These are phyloP conservation scores for Rhabdophis nuchalis DNA, from an alignment of 2,797 vertebrate species.

Conservation along the genomic window DNA sequence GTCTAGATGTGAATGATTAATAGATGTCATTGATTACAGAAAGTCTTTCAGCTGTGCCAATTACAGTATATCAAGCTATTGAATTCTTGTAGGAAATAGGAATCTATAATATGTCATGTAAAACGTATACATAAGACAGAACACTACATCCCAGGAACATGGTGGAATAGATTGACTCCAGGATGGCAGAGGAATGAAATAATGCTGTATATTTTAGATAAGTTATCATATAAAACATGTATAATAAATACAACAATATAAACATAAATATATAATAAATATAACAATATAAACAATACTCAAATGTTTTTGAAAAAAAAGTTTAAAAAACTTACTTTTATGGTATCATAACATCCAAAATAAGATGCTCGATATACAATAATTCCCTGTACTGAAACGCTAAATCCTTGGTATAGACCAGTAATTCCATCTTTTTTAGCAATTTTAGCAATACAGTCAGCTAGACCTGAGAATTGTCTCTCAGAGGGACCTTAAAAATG, in stretches of 20 bases:
- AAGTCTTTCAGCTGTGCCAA: neutral
- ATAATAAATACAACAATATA: no score
- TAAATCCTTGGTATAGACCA: slow-evolving; percentile 57
- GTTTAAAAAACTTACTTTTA: slow-evolving; percentile 54
- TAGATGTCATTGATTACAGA: neutral
- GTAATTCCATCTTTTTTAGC: slow-evolving; percentile 47
- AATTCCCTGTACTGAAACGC: slow-evolving; percentile 61
- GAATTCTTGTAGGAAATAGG: neutral
- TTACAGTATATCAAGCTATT: neutral
- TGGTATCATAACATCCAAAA: slow-evolving; percentile 61
- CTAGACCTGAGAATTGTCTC: slow-evolving; percentile 56
- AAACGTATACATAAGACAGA: neutral
- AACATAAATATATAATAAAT: no score
- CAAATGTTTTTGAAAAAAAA: neutral
- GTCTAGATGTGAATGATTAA: neutral
- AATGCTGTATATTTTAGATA: neutral
- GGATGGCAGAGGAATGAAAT: neutral
- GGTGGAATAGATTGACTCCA: neutral
- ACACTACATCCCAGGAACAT: neutral
- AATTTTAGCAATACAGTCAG: slow-evolving; percentile 55
- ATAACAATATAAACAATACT: no score
- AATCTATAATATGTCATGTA: neutral
- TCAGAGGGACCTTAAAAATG: slow-evolving; percentile 48
- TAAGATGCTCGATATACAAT: slow-evolving; percentile 54
- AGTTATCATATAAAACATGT: neutral